Conservation (phyloP, 2,113 vertebrate genomes). For the Hippocampus zosterae region DNA sequence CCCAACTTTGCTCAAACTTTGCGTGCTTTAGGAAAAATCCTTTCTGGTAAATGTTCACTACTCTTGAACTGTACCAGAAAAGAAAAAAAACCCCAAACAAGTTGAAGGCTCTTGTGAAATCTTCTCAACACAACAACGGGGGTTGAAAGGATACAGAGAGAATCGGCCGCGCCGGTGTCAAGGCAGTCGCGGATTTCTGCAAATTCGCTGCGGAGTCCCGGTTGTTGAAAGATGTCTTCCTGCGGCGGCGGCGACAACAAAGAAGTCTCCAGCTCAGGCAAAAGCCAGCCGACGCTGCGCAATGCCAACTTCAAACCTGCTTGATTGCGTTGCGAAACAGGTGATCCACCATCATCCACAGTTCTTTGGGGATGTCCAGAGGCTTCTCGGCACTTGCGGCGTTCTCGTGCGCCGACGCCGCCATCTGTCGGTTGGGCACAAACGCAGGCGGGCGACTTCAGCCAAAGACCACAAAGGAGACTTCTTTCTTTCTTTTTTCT, state of each 20-base stretch:
- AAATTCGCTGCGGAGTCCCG: slow-evolving; percentile 89
- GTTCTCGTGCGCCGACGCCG: slow-evolving; percentile 53
- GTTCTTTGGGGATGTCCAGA: slow-evolving; percentile 90
- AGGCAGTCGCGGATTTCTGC: slow-evolving; percentile 89
- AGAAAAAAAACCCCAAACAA: too few relatives aligned
- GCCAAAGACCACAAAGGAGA: background rate
- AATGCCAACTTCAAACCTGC: slow-evolving; percentile 73
- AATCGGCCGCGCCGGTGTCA: slow-evolving; percentile 85
- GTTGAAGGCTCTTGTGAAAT: too few relatives aligned
- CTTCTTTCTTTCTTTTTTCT: too few relatives aligned
- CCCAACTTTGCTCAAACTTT: too few relatives aligned
- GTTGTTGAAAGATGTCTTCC: slow-evolving; percentile 97
- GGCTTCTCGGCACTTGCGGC: slow-evolving; percentile 69
- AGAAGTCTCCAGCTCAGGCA: background rate
- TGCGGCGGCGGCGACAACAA: slow-evolving; percentile 57
- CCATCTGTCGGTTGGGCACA: slow-evolving; percentile 57
- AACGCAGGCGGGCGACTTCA: background rate
- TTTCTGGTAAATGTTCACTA: too few relatives aligned
- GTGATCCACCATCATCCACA: slow-evolving; percentile 96
- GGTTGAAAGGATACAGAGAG: slow-evolving; percentile 85
- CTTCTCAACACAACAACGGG: too few relatives aligned
- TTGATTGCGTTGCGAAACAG: slow-evolving; percentile 81
- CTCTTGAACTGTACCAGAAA: too few relatives aligned
- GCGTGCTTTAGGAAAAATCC: too few relatives aligned
- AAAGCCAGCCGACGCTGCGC: background rate